Base-by-base conservation (phyloP, 2,888 invertebrate species). In the Sphaerophoria taeniata region DNA sequence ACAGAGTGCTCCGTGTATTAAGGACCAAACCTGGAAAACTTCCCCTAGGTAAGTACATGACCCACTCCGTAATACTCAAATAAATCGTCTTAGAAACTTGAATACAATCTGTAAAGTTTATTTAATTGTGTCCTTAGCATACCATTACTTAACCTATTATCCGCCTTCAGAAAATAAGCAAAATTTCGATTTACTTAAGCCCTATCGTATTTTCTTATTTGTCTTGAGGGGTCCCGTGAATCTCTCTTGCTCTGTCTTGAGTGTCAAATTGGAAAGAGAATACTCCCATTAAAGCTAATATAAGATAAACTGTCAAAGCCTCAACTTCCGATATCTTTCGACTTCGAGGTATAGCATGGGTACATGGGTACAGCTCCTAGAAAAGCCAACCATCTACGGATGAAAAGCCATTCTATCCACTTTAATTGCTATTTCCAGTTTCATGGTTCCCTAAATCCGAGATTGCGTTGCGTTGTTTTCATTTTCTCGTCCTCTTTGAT, bases 341-440 rank as follows among this genome's bases (percentile, higher is more conserved):
- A 14, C 12, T 0, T 16, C 11, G 16, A 9, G 36, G 16, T 56
- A 4, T 16, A 11, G 9, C 9, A 43, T 43, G 12, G 43, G 39
- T 1, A 39, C 39, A 1, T 0, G 6, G 3, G 14, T 9, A 60
- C 3, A 39, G 36, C 11, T 49, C 16, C 6, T 67, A 51, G 53
- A 67, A 51, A 51, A 71, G 24, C 58, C 58, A 67, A 60, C 75
- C 53, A 71, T 63, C 81, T 60, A 60, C 60, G 33, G 24, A 67
- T 67, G 49, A 61, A 24, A 73, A 72, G 72, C 69, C 69, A 60
- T 82, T 81, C 60, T 75, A 60, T 69, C 53, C 67, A 72, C 72
- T 82, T 67, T 76, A 82, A 82, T 82, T 72, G 82, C 60, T 67
- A 77, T 82, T 82, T 73, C 82, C 72, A 76, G 69, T 77, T 82